Evolutionary conservation across 2,113 vertebrate species (phyloP), one percentile per base, ranked within the genome.

Genomic region (Monarcha castaneiventris): DNA sequence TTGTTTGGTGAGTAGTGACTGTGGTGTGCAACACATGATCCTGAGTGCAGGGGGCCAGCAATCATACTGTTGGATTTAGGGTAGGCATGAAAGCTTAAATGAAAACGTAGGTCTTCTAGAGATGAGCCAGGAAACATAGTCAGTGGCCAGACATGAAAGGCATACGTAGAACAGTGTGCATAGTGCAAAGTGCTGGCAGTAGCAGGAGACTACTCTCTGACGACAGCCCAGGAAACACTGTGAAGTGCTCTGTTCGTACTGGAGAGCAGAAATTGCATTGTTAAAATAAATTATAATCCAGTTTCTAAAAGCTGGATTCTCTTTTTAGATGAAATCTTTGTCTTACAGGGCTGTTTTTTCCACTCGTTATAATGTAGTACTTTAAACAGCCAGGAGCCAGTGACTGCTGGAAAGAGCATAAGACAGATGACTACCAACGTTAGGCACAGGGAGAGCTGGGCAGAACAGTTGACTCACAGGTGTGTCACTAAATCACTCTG

Each of bases 381-480:
- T 92, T 93, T 59, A 88, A 95, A 90, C 55, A 93, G 72, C 87
- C 85, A 86, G 84, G 30, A 96, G 93, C 68, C 85, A 90, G 15
- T 61, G 75, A 75, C 68, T 93, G 73, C 69, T 94, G 91, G 80
- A 94, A 94, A 69, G 62, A 91, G 27, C 35, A 26, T n/a, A 49
- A 91, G 56, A 39, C 15, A 18, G 84, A 81, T 90, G 88, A 90
- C 64, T 95, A 75, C 72, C 87, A 87, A 8, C 75, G 59, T 88
- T 83, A 29, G 56, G 85, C 63, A 68, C 48, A 88, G 78, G 35
- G 79, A 95, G 90, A 91, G 33, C 63, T 84, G 82, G 43, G 88
- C 64, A 96, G 93, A 96, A 67, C 91, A 61, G 44, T 96, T 97
- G 96, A 96, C 93, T 97, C 94, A 95, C 87, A 92, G 90, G 88